Evolutionary conservation across 1,140 invertebrate species (phyloP), one percentile per base, ranked within the genome.

Genomic region (Drosophila sucinea): DNA sequence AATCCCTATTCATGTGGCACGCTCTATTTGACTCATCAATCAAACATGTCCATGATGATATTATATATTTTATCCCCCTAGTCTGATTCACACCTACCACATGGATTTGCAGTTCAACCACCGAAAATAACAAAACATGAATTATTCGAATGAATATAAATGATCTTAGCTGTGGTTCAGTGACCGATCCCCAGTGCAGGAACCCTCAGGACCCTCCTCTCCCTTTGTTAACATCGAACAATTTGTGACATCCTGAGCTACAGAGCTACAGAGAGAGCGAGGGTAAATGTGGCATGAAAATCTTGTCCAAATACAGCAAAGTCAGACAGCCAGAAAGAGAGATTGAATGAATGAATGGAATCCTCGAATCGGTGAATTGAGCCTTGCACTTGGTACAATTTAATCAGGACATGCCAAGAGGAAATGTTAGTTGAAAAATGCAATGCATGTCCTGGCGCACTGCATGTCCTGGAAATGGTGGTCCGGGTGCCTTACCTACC

Each of bases 1-100:
- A 82, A 75, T 65, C 74, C 78, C 82, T 82, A 87, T 87, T 86
- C 68, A 82, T 86, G 60, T 57, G 66, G 82, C 82, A 86, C 82
- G 82, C 83, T 82, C 75, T 87, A 86, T 85, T 84, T 70, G 73
- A 69, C 73, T 81, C 81, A 84, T 84, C 81, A 84, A 84, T 84
- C 81, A 84, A 84, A 77, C 62, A 40, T 40, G 60, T 35, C 64
- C 33, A 60, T 71, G 70, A 60, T 71, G 70, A 54, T 61, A 69
- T 51, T 25, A 57, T 32, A 67, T 58, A 67, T 58, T 67, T 65
- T 51, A 75, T 85, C 56, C 82, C 44, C 82, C 69, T 79, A 68
- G 62, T 65, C 62, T 38, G 66, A 70, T 85, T 85, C 71, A 87
- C 82, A 86, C 82, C 82, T 82, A 81, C 38, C 54, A 65, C 61